phyloP scores from a whole-genome alignment of 1,140 invertebrate genomes.

The Ditylenchus dipsaci region DNA sequence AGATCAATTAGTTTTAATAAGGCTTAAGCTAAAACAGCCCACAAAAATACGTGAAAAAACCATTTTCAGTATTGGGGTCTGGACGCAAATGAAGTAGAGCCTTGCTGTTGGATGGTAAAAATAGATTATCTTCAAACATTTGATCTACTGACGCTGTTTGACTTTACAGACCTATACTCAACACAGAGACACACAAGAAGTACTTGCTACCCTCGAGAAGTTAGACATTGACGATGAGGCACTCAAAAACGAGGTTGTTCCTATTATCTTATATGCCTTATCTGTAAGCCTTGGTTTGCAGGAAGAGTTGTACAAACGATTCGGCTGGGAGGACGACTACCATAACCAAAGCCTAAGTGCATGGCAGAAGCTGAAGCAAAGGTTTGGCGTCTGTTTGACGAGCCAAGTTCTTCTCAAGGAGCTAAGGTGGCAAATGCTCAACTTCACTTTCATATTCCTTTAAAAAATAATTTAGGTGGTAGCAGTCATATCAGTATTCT shows the following conservation, averaged over 20 bases:
- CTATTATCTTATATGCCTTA: not conserved
- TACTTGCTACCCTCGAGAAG: constrained; percentile 47
- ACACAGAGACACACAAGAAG: constrained; percentile 77
- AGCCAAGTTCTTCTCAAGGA: constrained; percentile 76
- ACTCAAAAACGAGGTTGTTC: constrained; percentile 40
- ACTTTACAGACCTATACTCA: constrained; percentile 68
- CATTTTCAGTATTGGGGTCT: constrained; percentile 84
- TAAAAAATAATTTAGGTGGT: constrained; percentile 70
- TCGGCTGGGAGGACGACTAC: constrained; percentile 57
- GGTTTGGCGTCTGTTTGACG: constrained; percentile 83
- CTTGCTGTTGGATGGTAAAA: constrained; percentile 76
- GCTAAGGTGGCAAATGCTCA: constrained; percentile 69
- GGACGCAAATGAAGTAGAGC: constrained; percentile 85
- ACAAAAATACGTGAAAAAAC: constrained; percentile 3
- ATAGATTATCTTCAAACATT: too few relatives aligned
- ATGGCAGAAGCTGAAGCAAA: constrained; percentile 66
- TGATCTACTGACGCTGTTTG: too few relatives aligned
- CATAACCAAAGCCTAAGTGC: constrained; percentile 50
- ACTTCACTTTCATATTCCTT: not conserved
- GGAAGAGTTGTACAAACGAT: constrained; percentile 51
- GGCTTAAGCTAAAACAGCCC: not conserved
- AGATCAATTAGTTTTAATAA: not conserved
- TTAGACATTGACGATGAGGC: constrained; percentile 56
- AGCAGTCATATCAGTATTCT: constrained; percentile 90
- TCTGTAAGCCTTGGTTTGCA: too few relatives aligned